Evolutionary conservation across 2,888 invertebrate species (phyloP).

Genomic region (Thecocarcelia acutangulata): DNA sequence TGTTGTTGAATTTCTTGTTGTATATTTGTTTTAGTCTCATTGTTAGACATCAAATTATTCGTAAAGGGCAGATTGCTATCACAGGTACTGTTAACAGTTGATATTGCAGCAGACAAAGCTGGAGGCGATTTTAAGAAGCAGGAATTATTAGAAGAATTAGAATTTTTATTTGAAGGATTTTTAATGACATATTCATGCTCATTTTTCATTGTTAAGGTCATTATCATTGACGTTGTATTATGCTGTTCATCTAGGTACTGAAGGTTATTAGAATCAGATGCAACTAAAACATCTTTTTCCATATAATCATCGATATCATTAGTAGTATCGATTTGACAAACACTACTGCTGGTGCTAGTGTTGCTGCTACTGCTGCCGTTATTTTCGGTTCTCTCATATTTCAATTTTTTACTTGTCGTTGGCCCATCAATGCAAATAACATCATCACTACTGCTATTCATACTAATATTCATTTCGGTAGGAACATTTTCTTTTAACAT

Average conservation of each 20-base stretch:
- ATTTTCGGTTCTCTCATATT: slow-evolving; percentile 69
- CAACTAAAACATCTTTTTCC: slow-evolving; percentile 1
- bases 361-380: slow-evolving; percentile 16
- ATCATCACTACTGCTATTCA: slow-evolving; percentile 54
- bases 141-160: slow-evolving; percentile 44
- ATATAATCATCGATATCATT: slow-evolving; percentile 25
- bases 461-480: slow-evolving; percentile 58
- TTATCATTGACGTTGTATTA: slow-evolving; percentile 25
- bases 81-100: slow-evolving; percentile 80
- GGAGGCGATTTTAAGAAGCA: slow-evolving; percentile 55
- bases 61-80: slow-evolving; percentile 73
- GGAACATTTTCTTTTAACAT: slow-evolving; percentile 62
- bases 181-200: slow-evolving; percentile 42
- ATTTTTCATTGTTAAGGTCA: slow-evolving; percentile 44
- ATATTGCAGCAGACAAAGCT: slow-evolving; percentile 63
- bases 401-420: slow-evolving; percentile 74
- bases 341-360: slow-evolving; percentile 19
- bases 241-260: slow-evolving; percentile 53
- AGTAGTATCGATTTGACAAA: slow-evolving; percentile 44
- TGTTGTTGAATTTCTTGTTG: slow-evolving; percentile 34
- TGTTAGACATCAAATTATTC: slow-evolving; percentile 56
- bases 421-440: slow-evolving; percentile 65
- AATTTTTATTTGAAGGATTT: slow-evolving; percentile 40
- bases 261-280: slow-evolving; percentile 24
- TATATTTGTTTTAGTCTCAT: slow-evolving; percentile 30